Conservation (phyloP, 37 sponge, comb jelly and placozoan genomes). For the Tethya wilhelma region DNA sequence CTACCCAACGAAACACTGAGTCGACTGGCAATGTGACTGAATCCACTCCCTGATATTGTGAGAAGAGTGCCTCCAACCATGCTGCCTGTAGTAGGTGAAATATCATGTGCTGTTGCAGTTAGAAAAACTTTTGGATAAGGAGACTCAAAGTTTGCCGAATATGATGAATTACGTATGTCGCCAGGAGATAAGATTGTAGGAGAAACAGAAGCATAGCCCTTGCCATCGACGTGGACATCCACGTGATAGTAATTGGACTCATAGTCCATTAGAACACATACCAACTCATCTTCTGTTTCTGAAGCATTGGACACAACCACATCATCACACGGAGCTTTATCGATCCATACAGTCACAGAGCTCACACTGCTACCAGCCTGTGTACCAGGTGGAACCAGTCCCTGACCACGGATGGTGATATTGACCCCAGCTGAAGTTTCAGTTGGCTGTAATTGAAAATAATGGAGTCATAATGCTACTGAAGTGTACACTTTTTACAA, state of each 20-base stretch:
- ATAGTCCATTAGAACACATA: conserved; percentile 41
- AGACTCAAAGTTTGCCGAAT: conserved; percentile 5
- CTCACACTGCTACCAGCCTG: background rate
- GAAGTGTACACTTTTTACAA: no score
- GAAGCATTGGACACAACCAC: background rate
- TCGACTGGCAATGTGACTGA: conserved; percentile 29
- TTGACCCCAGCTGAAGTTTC: background rate
- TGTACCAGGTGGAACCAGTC: conserved; percentile 8
- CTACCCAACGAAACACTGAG: conserved; percentile 52
- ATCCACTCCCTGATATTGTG: conserved; percentile 57
- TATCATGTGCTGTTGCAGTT: conserved; percentile 10
- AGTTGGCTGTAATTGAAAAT: conserved; percentile 25
- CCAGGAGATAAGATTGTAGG: conserved; percentile 37
- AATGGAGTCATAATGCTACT: no score
- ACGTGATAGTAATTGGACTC: conserved; percentile 54
- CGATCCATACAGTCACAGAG: conserved; percentile 25
- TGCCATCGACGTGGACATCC: conserved; percentile 43
- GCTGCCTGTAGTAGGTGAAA: conserved; percentile 59
- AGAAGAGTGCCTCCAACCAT: conserved; percentile 67
- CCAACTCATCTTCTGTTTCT: conserved; percentile 13
- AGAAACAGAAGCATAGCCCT: conserved; percentile 52
- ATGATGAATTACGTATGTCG: conserved; percentile 22
- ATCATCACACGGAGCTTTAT: conserved; percentile 15
- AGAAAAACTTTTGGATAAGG: conserved; percentile 46
- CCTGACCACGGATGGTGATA: conserved; percentile 22